Conservation (phyloP, 2,888 invertebrate species). For the Drosophila pseudotalamancana region DNA sequence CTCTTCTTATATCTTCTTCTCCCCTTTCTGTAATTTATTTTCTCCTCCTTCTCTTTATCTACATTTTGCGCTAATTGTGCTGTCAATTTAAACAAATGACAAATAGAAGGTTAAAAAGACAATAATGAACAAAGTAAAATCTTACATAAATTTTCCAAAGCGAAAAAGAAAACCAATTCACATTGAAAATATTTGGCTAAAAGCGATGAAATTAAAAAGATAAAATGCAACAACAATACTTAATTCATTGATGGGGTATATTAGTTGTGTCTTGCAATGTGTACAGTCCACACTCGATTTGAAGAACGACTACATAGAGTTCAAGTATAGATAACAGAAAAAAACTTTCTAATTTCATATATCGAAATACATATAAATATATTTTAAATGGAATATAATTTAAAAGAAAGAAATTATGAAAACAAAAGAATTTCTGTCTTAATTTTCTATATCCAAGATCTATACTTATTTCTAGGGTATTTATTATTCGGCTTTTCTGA, state of each 20-base stretch:
- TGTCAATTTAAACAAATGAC: constrained; percentile 52
- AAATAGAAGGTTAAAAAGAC: background rate
- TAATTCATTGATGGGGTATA: no score
- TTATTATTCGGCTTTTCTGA: background rate
- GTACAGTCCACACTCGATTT: no score
- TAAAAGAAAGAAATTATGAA: no score
- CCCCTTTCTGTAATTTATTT: background rate
- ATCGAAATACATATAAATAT: background rate
- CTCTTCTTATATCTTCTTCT: background rate
- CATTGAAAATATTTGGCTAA: constrained; percentile 9
- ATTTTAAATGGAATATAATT: no score
- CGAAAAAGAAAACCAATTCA: constrained; percentile 9
- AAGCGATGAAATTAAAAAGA: constrained; percentile 38
- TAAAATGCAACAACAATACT: constrained; percentile 24
- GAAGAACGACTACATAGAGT: no score
- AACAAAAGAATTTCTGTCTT: no score
- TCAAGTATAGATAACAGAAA: no score
- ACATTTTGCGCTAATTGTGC: constrained; percentile 57
- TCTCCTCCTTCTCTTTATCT: constrained; percentile 1
- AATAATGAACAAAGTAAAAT: constrained; percentile 17
- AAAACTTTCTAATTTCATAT: background rate
- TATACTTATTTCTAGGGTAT: background rate
- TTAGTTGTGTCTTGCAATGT: no score
- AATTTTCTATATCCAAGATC: no score
- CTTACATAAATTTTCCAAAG: constrained; percentile 4